Conservation (phyloP, 2,888 invertebrate genomes). For the Minunthozetes semirufus region DNA sequence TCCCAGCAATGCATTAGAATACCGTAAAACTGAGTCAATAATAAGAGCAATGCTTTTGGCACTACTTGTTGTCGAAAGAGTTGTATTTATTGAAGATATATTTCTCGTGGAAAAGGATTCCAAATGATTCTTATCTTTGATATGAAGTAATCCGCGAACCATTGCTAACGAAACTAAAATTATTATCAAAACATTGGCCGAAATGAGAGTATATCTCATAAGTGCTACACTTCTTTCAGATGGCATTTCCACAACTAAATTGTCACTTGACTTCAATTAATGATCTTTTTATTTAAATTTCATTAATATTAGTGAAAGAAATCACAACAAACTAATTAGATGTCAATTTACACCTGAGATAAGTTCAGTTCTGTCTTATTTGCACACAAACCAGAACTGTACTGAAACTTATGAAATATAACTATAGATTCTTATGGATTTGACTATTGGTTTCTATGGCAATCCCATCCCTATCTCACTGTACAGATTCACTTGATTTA, state of each 20-base stretch:
- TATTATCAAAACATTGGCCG: slow-evolving; percentile 5
- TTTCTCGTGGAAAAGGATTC: neutral
- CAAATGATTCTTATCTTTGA: neutral
- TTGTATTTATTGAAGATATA: neutral
- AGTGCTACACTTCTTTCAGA: neutral
- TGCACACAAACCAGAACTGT: neutral
- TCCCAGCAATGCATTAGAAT: neutral
- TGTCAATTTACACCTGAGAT: neutral
- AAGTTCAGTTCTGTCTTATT: no score
- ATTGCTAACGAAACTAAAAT: neutral
- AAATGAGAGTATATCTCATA: slow-evolving; percentile 15
- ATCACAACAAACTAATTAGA: neutral
- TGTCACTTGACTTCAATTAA: neutral
- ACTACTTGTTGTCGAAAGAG: neutral
- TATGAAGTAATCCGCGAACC: slow-evolving; percentile 5
- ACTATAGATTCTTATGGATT: neutral
- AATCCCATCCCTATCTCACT: slow-evolving; percentile 4
- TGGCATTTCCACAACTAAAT: neutral
- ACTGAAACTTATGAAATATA: neutral
- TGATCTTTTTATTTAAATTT: neutral
- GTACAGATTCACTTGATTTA: neutral
- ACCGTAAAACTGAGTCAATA: neutral
- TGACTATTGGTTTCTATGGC: slow-evolving; percentile 13
- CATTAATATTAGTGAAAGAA: neutral
- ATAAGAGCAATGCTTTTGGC: neutral